Evolutionary conservation across 2,797 vertebrate genomes (phyloP), one percentile per base, ranked within the genome.

Genomic region (Danio jaintianensis): DNA sequence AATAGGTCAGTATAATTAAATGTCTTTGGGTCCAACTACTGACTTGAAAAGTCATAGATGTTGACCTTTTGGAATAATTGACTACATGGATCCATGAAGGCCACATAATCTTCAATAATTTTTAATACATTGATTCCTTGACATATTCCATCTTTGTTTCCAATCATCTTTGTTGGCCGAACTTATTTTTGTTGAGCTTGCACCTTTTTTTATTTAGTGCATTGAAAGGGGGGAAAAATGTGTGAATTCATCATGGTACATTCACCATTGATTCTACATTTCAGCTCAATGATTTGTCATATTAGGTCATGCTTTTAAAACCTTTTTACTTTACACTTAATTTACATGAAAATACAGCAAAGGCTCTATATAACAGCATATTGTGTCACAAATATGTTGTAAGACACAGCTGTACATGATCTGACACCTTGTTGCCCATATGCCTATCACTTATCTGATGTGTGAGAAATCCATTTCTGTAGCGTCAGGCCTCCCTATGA

Each of bases 401-500:
- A 66, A 76, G 48, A 66, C 36, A 75, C 13, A 43, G 36, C n/a
- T 76, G 59, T 80, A 80, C 70, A 63, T 79, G 48, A 72, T 20
- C 50, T 72, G 11, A 53, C 78, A 80, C 78, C 78, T 48, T 63
- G 29, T 53, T 73, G 78, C 73, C 78, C 61, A 16, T 73, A 80
- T 64, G 69, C 12, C 78, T 58, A 64, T 80, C 61, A 66, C 52
- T 74, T 83, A 73, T 64, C 66, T 73, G 53, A 74, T 63, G 59
- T 75, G 78, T 58, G 64, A 79, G 48, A 83, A 75, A 75, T 76
- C 75, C 75, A 72, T 77, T 78, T 76, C 68, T 58, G 40, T 68
- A 75, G 53, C 50, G 59, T 69, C 42, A n/a, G 64, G 48, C 16
- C 56, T 75, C 68, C 48, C 11, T 66, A 71, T 18, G 58, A 62